Evolutionary conservation across 1,140 invertebrate species (phyloP), one percentile per base, ranked within the genome.

Genomic region (Periplaneta americana): DNA sequence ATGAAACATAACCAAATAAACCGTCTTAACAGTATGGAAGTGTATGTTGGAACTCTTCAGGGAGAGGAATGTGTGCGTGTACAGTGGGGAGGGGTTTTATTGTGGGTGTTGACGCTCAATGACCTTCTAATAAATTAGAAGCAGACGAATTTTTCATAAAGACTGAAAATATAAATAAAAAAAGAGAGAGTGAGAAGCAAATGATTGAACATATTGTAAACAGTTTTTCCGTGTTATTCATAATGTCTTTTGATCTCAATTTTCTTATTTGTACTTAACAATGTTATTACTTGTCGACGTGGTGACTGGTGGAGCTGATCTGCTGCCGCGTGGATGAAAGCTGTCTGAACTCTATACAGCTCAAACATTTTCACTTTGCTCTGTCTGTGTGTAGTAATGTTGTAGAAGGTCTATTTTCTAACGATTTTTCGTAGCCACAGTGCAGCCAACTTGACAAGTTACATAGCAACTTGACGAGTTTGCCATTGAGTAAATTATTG

Each of bases 171-270:
- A 78, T 28, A 66, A 66, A 28, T 66, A 6, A 66, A 66, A 66
- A 57, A 66, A 66, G 28, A 11, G 22, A 48, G 39, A 48, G n/a
- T n/a, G n/a, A n/a, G n/a, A n/a, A n/a, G n/a, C n/a, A n/a, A n/a
- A n/a, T n/a, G n/a, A n/a, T n/a, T n/a, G n/a, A n/a, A n/a, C n/a
- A n/a, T n/a, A n/a, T n/a, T n/a, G n/a, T n/a, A 48, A 22, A 28
- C 48, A 66, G 48, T 66, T 78, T 36, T 78, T 78, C 36, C 76
- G 36, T 78, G 76, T 78, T 78, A 78, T 78, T 66, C 48, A 78
- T 66, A 74, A 81, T 78, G 76, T 81, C 81, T 81, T 81, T 81
- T 81, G 81, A 81, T 81, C 81, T 81, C 81, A 81, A 81, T 57
- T 78, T 81, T 77, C 36, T 81, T 81, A 81, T 74, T 81, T 81